These are phyloP conservation scores for Harlomillsia oculata DNA, from an alignment of 1,140 invertebrate species.

Conservation along the genomic window DNA sequence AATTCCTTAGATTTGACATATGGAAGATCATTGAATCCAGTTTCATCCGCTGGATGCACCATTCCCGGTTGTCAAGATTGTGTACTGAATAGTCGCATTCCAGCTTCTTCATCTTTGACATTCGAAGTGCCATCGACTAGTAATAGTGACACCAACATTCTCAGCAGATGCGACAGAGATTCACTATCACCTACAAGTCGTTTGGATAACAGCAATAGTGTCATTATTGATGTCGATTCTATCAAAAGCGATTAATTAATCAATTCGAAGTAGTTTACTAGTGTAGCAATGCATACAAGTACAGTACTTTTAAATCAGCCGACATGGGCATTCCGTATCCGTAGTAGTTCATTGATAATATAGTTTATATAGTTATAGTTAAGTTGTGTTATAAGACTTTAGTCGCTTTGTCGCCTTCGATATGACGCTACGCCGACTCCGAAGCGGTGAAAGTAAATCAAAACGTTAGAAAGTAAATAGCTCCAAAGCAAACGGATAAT, in stretches of 20 bases:
- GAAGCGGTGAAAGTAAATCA: too few species aligned
- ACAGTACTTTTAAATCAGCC: too few species aligned
- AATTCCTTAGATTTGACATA: neutral
- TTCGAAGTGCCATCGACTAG: neutral
- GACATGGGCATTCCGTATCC: too few species aligned
- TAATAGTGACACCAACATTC: neutral
- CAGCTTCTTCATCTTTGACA: neutral
- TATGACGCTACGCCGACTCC: too few species aligned
- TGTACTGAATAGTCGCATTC: neutral
- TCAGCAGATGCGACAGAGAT: constrained; percentile 10
- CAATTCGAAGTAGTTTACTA: neutral
- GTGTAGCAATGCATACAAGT: too few species aligned
- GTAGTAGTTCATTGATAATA: too few species aligned
- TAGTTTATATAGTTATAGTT: too few species aligned
- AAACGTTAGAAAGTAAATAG: too few species aligned
- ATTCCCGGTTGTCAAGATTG: constrained; percentile 33
- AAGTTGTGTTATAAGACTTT: too few species aligned
- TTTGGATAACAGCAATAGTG: constrained; percentile 7
- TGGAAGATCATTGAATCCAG: constrained; percentile 20
- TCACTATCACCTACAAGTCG: constrained; percentile 17
- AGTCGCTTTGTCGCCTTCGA: too few species aligned
- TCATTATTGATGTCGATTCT: constrained; percentile 21
- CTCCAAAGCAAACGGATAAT: too few species aligned
- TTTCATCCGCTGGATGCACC: constrained; percentile 26
- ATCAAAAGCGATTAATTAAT: constrained; percentile 19